phyloP scores from a whole-genome alignment of 2,888 invertebrate species.

The Perithous albicinctus region DNA sequence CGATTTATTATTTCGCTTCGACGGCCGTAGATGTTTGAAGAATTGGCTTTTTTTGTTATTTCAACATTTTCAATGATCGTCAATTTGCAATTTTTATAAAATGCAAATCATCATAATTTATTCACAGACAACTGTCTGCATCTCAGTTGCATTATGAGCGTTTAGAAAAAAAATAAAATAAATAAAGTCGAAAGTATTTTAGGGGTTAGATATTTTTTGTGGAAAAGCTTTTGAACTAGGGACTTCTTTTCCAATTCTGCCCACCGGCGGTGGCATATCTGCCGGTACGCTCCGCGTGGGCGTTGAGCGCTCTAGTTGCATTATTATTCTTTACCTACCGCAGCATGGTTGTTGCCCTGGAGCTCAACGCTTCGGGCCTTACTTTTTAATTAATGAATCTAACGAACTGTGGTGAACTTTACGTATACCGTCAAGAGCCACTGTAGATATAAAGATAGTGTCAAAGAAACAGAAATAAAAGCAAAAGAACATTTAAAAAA shows the following conservation, averaged over 20 bases:
- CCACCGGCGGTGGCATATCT: background rate
- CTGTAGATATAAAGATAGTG: background rate
- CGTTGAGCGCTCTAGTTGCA: slow-evolving; percentile 37
- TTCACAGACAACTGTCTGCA: no score
- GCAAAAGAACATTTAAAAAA: background rate
- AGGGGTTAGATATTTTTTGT: background rate
- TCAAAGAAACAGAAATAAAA: background rate
- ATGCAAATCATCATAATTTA: background rate
- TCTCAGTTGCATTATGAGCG: background rate
- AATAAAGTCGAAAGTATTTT: background rate
- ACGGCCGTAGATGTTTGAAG: background rate
- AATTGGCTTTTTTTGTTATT: background rate
- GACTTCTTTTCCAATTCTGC: slow-evolving; percentile 33
- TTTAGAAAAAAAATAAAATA: no score
- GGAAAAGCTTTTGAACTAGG: background rate
- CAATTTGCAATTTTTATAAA: no score
- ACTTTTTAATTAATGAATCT: slow-evolving; percentile 63
- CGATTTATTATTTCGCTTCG: background rate
- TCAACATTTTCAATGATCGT: background rate
- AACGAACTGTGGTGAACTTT: slow-evolving; percentile 33
- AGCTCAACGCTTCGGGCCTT: slow-evolving; percentile 40
- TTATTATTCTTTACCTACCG: slow-evolving; percentile 53
- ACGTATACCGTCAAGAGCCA: background rate
- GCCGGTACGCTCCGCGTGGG: background rate
- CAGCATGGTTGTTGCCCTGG: slow-evolving; percentile 24